Conservation (phyloP, 2,888 invertebrate genomes). For the Bimastos eiseni region DNA sequence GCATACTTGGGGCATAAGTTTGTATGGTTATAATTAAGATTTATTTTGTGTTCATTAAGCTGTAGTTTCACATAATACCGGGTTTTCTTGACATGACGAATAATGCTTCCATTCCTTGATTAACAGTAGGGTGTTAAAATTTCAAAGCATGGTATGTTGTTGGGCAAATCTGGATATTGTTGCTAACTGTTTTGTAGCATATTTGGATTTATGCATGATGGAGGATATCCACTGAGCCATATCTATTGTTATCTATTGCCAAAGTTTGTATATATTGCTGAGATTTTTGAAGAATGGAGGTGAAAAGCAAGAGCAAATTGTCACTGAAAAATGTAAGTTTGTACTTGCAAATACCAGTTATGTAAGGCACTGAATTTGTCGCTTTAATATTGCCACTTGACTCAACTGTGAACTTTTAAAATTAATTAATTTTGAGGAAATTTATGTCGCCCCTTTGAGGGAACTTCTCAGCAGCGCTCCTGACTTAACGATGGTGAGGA, state of each 20-base stretch:
- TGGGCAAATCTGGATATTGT: background rate
- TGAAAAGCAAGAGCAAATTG: background rate
- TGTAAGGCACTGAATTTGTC: background rate
- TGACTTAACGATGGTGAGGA: no score
- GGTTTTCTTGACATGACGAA: background rate
- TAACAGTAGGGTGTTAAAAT: background rate
- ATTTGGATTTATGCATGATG: background rate
- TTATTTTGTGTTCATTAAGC: background rate
- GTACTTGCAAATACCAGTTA: background rate
- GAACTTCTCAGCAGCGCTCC: no score
- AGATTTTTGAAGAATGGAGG: background rate
- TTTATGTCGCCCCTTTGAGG: no score
- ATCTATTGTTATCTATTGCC: background rate
- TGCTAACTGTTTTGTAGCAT: background rate
- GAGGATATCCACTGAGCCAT: background rate
- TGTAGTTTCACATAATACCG: background rate
- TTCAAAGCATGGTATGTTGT: background rate
- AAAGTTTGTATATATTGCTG: background rate
- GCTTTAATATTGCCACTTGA: background rate
- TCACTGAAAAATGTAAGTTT: background rate
- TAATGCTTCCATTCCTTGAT: background rate
- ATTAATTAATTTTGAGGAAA: no score
- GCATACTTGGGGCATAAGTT: no score
- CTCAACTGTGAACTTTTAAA: background rate
- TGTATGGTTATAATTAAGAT: background rate